Evolutionary conservation across 2,888 invertebrate genomes (phyloP), one percentile per base, ranked within the genome.

Genomic region (Ophioninae sp.): DNA sequence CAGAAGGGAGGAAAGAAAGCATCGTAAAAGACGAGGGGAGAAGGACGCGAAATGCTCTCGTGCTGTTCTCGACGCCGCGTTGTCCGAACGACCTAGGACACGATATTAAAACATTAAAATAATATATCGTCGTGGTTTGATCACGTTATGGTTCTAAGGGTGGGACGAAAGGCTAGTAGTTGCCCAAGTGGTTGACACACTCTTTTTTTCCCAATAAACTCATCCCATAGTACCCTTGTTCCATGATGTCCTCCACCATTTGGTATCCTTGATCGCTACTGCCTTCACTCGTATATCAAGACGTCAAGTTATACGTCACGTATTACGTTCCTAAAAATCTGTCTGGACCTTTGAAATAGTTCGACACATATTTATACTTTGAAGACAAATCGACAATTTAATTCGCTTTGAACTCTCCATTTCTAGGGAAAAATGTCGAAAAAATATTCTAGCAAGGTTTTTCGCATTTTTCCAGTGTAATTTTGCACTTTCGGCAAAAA

Each of bases 41-140:
- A 73, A 82, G 65, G 61, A 74, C 37, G 65, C 71, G 76, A 83
- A 85, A 88, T 88, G 86, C 84, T 86, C 79, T 78, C 81, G 76
- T 20, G 76, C 39, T 77, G 68, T 41, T 73, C 64, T 3, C 61
- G 91, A 90, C 91, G 87, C 91, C 92, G 88, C 89, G 86, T 91
- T 92, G 91, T 90, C 88, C 89, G 88, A 92, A 92, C 91, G 92
- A 91, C 91, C 90, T 86, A 86, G 88, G 91, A 92, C 92, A 91
- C 91, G 92, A 92, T 92, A 92, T 92, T 92, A 92, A 92, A 92
- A 92, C 92, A 92, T 92, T 91, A 92, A 92, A 91, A 91, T 92
- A 91, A 92, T 90, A 90, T 92, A 92, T 90, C 85, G 90, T 84
- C 88, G 85, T 80, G 87, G 85, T 84, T 69, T 88, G 87, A 89